Evolutionary conservation across 2,888 invertebrate genomes (phyloP), one percentile per base, ranked within the genome.

Genomic region (Metalampra italica): DNA sequence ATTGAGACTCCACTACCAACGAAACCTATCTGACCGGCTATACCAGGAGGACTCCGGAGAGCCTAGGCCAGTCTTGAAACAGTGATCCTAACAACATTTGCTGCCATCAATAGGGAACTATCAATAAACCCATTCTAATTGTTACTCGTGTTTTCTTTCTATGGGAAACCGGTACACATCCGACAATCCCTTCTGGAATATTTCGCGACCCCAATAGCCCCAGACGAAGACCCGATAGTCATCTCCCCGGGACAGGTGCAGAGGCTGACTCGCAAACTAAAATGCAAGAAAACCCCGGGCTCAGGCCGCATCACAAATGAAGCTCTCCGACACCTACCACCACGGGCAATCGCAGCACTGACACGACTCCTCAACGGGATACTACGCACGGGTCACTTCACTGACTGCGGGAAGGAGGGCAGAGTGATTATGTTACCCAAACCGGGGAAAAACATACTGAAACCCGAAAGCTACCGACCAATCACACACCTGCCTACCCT

Each of bases 371-470:
- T 45, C 36, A 62, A 58, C 41, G 56, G 55, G 1, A 53, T 55
- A 8, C 15, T 63, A 34, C 47, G 60, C n/a, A 45, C 51, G 1
- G 57, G 57, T 3, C 57, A 62, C 46, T 58, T 53, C 30, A 61
- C 60, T 0, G 42, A 11, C 0, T 1, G 15, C 11, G 57, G 59
- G 57, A 57, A 57, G 42, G 7, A 3, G 5, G 54, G 49, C 37
- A 45, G 45, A 15, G 55, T 62, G n/a, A 54, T 57, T 29, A 49
- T 54, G 51, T 29, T 59, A 1, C 62, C 55, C 0, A 62, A 62
- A 29, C 56, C 55, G 9, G 60, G 61, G 14, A 61, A 57, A 15
- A 46, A 60, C 40, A 3, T 4, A 9, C 7, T 29, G 15, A 47
- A 42, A 9, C 55, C 60, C 0, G 52, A 42, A 3, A 54, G 52